phyloP scores from a whole-genome alignment of 30 jellyfish, hydroid and myxozoan species.

The Kudoa iwatai region DNA sequence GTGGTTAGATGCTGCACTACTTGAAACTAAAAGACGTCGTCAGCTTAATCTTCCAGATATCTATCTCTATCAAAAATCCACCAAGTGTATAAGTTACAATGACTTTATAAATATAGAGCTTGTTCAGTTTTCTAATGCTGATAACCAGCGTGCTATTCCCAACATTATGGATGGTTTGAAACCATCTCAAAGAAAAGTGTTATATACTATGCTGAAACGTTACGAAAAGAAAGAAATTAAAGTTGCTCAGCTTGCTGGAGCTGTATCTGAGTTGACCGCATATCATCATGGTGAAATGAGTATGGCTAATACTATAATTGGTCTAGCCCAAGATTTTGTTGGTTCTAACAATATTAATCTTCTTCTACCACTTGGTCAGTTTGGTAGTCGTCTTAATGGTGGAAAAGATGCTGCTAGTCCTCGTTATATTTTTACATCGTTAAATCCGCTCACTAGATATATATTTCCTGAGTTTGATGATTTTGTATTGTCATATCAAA shows the following conservation, averaged over 20 bases:
- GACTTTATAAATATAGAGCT: constrained; percentile 71
- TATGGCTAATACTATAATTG: constrained; percentile 48
- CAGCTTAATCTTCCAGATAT: constrained; percentile 66
- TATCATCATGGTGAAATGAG: constrained; percentile 91
- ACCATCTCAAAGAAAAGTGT: constrained; percentile 81
- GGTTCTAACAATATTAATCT: constrained; percentile 75
- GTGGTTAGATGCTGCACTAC: constrained; percentile 46
- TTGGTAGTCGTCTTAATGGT: constrained; percentile 73
- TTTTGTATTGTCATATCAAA: constrained; percentile 8
- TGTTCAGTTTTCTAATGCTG: constrained; percentile 49
- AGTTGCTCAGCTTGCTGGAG: constrained; percentile 97
- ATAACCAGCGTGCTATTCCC: constrained; percentile 69
- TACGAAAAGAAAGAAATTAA: constrained; percentile 63
- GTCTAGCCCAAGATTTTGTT: constrained; percentile 67
- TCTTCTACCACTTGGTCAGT: constrained; percentile 61
- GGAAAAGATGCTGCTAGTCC: constrained; percentile 94
- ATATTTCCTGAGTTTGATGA: constrained; percentile 43
- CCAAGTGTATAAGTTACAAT: constrained; percentile 17
- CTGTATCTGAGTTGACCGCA: constrained; percentile 73
- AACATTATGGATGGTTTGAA: constrained; percentile 68
- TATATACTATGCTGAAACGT: constrained; percentile 52
- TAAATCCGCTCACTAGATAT: constrained; percentile 41
- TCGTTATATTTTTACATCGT: constrained; percentile 60
- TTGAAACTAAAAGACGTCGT: constrained; percentile 26
- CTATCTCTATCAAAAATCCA: constrained; percentile 33